Base-by-base conservation (phyloP, 2,888 invertebrate species). In the Baronia brevicornis region DNA sequence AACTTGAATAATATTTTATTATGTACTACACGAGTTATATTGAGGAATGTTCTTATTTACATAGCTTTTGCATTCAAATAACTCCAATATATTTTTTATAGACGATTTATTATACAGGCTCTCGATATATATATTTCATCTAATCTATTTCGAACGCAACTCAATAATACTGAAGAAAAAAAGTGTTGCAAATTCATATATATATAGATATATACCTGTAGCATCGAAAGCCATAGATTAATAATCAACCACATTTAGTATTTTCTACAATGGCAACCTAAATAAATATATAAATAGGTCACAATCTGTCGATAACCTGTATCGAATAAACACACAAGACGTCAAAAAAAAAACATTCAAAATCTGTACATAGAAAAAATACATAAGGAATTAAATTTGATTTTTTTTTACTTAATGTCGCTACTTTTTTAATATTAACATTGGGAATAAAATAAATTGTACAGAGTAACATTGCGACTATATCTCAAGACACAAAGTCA, bases 11-110 rank as follows among this genome's bases (percentile, higher is more conserved):
- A 82, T 84, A 79, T 82, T 75, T 82, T 79, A 82, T 82, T 82
- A 82, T 82, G 77, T 80, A 84, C 84, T 84, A 84, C 84, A 75
- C 78, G 72, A 82, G 73, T 84, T 75, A 69, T 70, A 78, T 72
- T 78, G 80, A 84, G 84, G 84, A 85, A 85, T 85, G 84, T 84
- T 79, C 74, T 79, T 84, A 84, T 84, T 82, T 84, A 84, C 84
- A 84, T 78, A 80, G 74, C 66, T 60, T 72, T 68, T 67, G 62
- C 59, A 57, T 66, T 55, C 46, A 44, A 50, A 40, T 56, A 50
- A 63, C 57, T 69, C 66, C 65, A 63, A 70, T 72, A 68, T 63
- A 51, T 46, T 51, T 48, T 48, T 58, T 50, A 46, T 57, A 55
- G 57, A 61, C 58, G 54, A 55, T 56, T 58, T 58, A 53, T 43